A percentile compares a stretch with the other conserved stretches of the same genome.
phyloP scores from a whole-genome alignment of 2,888 invertebrate species.

The Octonoba sinensis region DNA sequence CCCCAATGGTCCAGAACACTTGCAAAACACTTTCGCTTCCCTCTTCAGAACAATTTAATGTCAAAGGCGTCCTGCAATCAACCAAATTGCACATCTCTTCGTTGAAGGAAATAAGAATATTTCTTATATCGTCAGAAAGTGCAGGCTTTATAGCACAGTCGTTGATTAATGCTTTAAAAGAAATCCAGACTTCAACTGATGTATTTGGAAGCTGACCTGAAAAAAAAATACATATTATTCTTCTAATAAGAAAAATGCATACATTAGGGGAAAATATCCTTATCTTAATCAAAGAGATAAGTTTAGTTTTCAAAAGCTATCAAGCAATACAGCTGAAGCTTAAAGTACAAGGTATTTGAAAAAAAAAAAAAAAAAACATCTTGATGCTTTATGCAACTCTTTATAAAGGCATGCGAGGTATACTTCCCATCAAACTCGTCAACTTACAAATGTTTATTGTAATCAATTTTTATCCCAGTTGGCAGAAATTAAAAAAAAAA shows the following conservation, averaged over 20 bases:
- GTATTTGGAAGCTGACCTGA: constrained; percentile 29
- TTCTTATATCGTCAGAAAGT: background rate
- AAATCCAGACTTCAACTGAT: constrained; percentile 12
- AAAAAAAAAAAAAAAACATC: too few relatives aligned
- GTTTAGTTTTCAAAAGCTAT: too few relatives aligned
- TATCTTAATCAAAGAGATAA: too few relatives aligned
- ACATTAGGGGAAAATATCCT: too few relatives aligned
- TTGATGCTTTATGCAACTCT: too few relatives aligned
- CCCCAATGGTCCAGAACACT: constrained; percentile 33
- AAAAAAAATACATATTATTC: constrained; percentile 4
- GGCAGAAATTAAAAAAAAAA: too few relatives aligned
- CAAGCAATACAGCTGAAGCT: too few relatives aligned
- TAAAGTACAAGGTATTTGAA: too few relatives aligned
- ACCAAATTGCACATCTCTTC: constrained; percentile 18
- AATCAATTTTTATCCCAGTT: too few relatives aligned
- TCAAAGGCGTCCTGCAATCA: constrained; percentile 12
- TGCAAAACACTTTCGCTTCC: constrained; percentile 4
- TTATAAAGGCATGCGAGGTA: too few relatives aligned
- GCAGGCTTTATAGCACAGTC: background rate
- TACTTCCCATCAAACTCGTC: too few relatives aligned
- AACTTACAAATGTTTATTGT: too few relatives aligned
- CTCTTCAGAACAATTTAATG: constrained; percentile 17
- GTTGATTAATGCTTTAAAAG: constrained; percentile 8
- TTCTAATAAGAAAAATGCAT: background rate
- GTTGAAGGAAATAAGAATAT: constrained; percentile 14